Evolutionary conservation across 2,113 vertebrate species (phyloP), one percentile per base, ranked within the genome.

Genomic region (Semicossyphus pulcher): DNA sequence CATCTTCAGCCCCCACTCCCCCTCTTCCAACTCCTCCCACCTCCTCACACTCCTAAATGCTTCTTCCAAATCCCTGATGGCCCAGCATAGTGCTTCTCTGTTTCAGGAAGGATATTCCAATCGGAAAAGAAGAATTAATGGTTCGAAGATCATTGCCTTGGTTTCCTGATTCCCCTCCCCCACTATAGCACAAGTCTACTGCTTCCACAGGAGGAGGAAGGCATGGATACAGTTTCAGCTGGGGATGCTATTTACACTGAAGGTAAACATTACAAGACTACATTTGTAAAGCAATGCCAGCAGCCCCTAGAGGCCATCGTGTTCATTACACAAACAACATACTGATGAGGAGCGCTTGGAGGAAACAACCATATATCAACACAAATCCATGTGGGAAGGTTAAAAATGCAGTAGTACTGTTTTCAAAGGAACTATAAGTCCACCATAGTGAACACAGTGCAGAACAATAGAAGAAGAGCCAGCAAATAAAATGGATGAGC

Each of bases 21-120:
- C n/a, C 29, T 47, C 34, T 36, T 16, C 15, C 41, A 31, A 9
- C 15, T 4, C 32, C 60, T 48, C 53, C 60, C 70, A 53, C 36
- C 14, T 61, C 32, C 42, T 34, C 25, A 31, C 3, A 20, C 56
- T 63, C 31, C 21, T 44, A 44, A 79, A 53, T 9, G 10, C 52
- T 52, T 26, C 52, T 57, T 72, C 67, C 34, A 71, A 77, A 64
- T 81, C 82, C 54, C 84, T 15, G 10, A 72, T 48, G 87, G 65
- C 68, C 37, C 31, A 65, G 60, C 26, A 62, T 75, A 79, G 59
- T 68, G 81, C 73, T 58, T 81, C 69, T 86, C 80, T 64, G 76
- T 88, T 87, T 83, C 87, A 83, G 76, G 65, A 77, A 76, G 87
- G 71, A 86, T 64, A 81, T 66, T 80, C 73, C 65, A 56, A 53